Evolutionary conservation across 2,113 vertebrate species (phyloP).

Genomic region (Beaufortia kweichowensis): DNA sequence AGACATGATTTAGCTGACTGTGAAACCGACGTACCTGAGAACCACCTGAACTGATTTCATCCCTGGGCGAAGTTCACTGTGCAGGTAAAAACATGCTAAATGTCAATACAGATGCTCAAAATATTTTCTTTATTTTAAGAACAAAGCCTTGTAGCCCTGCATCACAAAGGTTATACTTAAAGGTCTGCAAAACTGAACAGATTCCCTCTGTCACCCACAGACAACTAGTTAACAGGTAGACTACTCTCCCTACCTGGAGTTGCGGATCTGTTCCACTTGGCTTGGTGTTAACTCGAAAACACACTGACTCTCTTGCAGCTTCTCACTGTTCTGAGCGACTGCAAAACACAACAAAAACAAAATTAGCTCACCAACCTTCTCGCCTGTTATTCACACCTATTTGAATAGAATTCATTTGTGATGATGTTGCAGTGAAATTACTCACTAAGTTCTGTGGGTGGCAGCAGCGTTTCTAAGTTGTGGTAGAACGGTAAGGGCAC

Average conservation of each 20-base stretch:
- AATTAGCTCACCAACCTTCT: background rate
- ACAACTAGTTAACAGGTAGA: background rate
- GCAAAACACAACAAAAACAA: conserved; percentile 31
- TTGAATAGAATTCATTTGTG: background rate
- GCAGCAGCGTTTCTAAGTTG: conserved; percentile 89
- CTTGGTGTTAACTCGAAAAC: conserved; percentile 90
- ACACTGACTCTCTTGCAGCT: conserved; percentile 95
- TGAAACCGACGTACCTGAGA: conserved; percentile 79
- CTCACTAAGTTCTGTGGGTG: conserved; percentile 93
- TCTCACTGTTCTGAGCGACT: conserved; percentile 95
- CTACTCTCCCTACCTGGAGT: conserved; percentile 81
- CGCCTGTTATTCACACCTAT: background rate
- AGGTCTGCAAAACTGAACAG: too few species aligned
- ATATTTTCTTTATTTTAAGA: too few species aligned
- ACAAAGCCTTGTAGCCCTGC: too few species aligned
- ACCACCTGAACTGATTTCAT: conserved; percentile 95
- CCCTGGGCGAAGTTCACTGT: conserved; percentile 89
- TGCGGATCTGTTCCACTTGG: conserved; percentile 94
- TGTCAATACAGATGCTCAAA: background rate
- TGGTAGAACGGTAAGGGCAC: conserved; percentile 95
- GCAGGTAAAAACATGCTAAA: background rate
- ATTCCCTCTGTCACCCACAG: too few species aligned
- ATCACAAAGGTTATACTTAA: too few species aligned
- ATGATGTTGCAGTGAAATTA: background rate
- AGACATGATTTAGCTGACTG: background rate